Percentiles rank a stretch among this genome's conserved stretches.
Conservation (phyloP, 2,113 vertebrate genomes). For the Turnix velox region DNA sequence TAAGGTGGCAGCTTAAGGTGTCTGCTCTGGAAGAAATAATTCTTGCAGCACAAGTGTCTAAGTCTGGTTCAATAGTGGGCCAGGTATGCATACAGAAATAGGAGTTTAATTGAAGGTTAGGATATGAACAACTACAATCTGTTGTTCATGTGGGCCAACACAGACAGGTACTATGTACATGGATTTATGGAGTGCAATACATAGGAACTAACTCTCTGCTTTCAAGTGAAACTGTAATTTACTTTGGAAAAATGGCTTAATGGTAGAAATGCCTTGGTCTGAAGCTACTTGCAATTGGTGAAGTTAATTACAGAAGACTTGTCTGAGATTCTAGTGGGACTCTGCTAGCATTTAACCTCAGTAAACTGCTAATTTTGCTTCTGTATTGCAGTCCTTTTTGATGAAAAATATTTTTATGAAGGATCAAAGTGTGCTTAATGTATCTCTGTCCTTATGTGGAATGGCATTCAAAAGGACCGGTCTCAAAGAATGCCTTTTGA, state of each 20-base stretch:
- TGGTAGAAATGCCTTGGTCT: background rate
- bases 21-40: background rate
- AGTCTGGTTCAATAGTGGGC: background rate
- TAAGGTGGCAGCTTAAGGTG: background rate
- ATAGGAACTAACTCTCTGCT: background rate
- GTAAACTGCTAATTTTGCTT: background rate
- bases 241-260: background rate
- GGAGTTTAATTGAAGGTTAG: background rate
- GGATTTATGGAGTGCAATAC: background rate
- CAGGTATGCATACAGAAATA: background rate
- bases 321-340: background rate
- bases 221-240: background rate
- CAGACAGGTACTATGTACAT: background rate
- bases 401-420: background rate
- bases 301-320: background rate
- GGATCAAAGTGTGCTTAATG: background rate
- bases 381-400: background rate
- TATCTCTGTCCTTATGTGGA: background rate
- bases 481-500: background rate
- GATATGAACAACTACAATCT: background rate
- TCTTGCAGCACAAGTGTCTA: background rate
- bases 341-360: background rate
- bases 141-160: background rate
- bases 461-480: background rate
- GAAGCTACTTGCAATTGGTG: background rate